phyloP scores from a whole-genome alignment of 2,888 invertebrate species.

The Tenthredo distinguenda region DNA sequence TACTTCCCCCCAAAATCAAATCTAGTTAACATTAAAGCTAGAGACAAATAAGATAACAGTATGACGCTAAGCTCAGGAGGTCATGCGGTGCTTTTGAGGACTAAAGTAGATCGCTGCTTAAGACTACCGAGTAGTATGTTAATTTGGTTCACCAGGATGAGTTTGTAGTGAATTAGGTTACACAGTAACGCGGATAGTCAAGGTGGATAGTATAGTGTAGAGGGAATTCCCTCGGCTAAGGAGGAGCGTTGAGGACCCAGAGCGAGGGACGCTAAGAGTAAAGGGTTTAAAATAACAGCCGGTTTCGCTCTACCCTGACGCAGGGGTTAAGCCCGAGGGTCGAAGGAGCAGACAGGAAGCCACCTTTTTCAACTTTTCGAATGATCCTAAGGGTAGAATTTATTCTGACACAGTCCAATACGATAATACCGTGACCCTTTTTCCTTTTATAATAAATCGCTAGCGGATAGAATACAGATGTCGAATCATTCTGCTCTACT shows the following conservation, averaged over 20 bases:
- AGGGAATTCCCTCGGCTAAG: not conserved
- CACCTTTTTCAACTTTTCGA: not conserved
- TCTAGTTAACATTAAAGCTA: not conserved
- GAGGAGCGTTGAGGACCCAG: not conserved
- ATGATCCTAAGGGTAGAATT: slow-evolving; percentile 15
- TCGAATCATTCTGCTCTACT: not conserved
- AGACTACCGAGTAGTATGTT: slow-evolving; percentile 37
- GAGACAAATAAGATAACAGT: not conserved
- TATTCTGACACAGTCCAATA: not conserved
- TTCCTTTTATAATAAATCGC: slow-evolving; percentile 9
- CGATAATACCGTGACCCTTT: slow-evolving; percentile 26
- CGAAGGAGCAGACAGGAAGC: slow-evolving; percentile 23
- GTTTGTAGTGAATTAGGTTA: slow-evolving; percentile 47
- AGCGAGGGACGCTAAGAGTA: not conserved
- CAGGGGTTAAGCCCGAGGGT: slow-evolving; percentile 7
- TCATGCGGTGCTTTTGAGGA: slow-evolving; percentile 15
- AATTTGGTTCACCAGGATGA: slow-evolving; percentile 17
- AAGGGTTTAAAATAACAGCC: slow-evolving; percentile 46
- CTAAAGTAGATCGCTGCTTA: slow-evolving; percentile 12
- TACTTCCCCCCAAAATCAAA: not conserved
- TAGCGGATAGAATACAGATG: not conserved
- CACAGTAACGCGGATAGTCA: not conserved
- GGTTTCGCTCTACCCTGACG: slow-evolving; percentile 6
- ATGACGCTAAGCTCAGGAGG: not conserved
- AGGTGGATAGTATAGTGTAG: not conserved